Evolutionary conservation across 1,140 invertebrate species (phyloP).

Genomic region (Lanistes nyassanus): DNA sequence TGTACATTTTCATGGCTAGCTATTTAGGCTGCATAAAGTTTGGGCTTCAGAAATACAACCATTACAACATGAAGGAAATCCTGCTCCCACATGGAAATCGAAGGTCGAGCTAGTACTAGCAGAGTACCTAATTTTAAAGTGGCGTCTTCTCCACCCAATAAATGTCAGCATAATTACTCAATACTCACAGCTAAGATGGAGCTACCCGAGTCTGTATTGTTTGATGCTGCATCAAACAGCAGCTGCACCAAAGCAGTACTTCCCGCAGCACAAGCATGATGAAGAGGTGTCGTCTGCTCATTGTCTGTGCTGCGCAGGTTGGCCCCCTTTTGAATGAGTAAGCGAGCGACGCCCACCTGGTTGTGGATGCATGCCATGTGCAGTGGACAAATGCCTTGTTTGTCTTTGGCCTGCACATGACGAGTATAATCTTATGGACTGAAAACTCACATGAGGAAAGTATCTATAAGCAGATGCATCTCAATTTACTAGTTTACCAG

Average conservation of each 20-base stretch:
- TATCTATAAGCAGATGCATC: too few species aligned
- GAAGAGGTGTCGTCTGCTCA: slow-evolving; percentile 65
- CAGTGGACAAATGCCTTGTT: slow-evolving; percentile 74
- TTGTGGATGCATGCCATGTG: slow-evolving; percentile 85
- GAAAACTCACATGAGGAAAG: too few species aligned
- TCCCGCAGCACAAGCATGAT: slow-evolving; percentile 65
- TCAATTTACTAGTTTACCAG: too few species aligned
- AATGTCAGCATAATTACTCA: not conserved
- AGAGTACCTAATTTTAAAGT: too few species aligned
- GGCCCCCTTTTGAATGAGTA: slow-evolving; percentile 79
- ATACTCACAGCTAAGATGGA: slow-evolving; percentile 52
- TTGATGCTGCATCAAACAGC: slow-evolving; percentile 60
- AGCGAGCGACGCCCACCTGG: slow-evolving; percentile 77
- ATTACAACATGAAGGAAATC: not conserved
- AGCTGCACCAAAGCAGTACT: slow-evolving; percentile 59
- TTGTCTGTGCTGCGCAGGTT: slow-evolving; percentile 69
- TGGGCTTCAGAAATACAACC: not conserved
- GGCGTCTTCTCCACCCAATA: too few species aligned
- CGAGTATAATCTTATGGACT: too few species aligned
- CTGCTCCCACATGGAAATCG: too few species aligned
- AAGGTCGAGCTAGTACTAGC: too few species aligned
- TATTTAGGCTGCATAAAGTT: too few species aligned
- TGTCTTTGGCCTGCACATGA: slow-evolving; percentile 66
- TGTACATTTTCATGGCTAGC: too few species aligned
- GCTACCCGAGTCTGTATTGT: slow-evolving; percentile 48